phyloP scores from a whole-genome alignment of 2,113 vertebrate genomes.

The Corythornis cristatus region DNA sequence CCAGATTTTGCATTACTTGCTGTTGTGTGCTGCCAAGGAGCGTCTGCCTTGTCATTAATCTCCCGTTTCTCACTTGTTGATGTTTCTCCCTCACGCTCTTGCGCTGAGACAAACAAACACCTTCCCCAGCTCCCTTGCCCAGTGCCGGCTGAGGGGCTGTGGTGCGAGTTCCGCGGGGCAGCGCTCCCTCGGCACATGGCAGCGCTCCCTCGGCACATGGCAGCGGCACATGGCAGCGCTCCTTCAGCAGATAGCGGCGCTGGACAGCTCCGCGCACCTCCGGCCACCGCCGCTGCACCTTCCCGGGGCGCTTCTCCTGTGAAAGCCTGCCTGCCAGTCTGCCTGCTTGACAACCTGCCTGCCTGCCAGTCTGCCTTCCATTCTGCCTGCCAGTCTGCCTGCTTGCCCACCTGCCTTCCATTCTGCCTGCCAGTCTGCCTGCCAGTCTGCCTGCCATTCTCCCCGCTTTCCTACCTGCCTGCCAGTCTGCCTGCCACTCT shows the following conservation, averaged over 20 bases:
- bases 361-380: too few relatives aligned
- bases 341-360: too few relatives aligned
- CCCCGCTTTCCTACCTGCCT: too few relatives aligned
- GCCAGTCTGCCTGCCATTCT: too few relatives aligned
- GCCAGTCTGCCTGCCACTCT: too few relatives aligned
- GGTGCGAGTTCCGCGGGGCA: neutral
- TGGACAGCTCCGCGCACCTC: constrained; percentile 50
- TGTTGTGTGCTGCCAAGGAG: accelerated
- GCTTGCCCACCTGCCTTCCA: too few relatives aligned
- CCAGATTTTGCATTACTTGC: neutral
- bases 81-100: neutral
- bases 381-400: too few relatives aligned
- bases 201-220: constrained; percentile 45
- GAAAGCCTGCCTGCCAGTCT: too few relatives aligned
- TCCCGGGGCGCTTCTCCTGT: too few relatives aligned
- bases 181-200: constrained; percentile 11
- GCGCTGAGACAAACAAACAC: accelerated
- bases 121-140: neutral
- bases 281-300: neutral
- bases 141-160: neutral
- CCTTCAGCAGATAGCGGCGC: constrained; percentile 40
- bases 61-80: neutral
- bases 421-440: too few relatives aligned
- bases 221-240: neutral
- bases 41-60: neutral